Conservation (phyloP, 2,888 invertebrate species). For the Dusona sp. region DNA sequence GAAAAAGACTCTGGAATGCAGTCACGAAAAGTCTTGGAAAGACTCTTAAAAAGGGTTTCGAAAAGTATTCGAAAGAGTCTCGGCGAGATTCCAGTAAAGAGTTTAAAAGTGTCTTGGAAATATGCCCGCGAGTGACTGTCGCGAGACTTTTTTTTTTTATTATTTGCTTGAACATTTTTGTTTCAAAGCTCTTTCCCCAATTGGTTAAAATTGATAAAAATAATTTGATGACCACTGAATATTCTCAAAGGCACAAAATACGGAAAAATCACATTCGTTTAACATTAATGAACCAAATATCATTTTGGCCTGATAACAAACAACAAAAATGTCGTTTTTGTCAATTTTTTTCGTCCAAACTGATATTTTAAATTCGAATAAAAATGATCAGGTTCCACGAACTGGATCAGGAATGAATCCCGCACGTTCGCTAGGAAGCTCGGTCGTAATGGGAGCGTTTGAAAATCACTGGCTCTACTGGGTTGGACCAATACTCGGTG, state of each 20-base stretch:
- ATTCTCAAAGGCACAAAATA: not conserved
- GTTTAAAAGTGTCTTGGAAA: no score
- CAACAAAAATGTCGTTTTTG: no score
- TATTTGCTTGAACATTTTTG: no score
- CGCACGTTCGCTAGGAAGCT: slow-evolving; percentile 94
- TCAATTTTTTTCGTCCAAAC: no score
- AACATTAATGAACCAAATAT: not conserved
- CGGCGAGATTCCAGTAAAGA: no score
- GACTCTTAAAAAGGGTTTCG: no score
- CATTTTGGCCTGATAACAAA: not conserved
- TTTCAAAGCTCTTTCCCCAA: no score
- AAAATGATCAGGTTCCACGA: slow-evolving; percentile 84
- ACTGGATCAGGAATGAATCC: slow-evolving; percentile 98
- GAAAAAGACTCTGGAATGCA: no score
- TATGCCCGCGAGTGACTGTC: no score
- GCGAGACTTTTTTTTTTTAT: no score
- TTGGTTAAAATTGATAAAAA: not conserved
- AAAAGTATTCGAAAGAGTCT: no score
- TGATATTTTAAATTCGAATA: not conserved
- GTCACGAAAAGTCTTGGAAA: no score
- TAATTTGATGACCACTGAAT: not conserved
- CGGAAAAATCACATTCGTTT: not conserved
- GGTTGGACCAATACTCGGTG: slow-evolving; percentile 94
- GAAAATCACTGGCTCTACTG: slow-evolving; percentile 95
- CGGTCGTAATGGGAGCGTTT: slow-evolving; percentile 91